Percentiles rank a stretch among this genome's conserved stretches.
phyloP scores from a whole-genome alignment of 2,888 invertebrate genomes.

The Idaea biselata region DNA sequence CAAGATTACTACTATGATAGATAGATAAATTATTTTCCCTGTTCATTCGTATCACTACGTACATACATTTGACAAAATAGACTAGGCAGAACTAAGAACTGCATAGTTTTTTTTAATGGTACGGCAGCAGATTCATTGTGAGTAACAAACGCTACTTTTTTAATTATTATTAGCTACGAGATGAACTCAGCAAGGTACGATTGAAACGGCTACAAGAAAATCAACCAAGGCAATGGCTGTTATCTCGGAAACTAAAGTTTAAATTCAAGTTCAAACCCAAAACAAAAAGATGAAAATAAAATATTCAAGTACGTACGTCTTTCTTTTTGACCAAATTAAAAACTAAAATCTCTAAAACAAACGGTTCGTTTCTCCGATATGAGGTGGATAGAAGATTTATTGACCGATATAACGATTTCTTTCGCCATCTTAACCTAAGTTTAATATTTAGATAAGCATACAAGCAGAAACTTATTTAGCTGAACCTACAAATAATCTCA shows the following conservation, averaged over 20 bases:
- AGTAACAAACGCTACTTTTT: no score
- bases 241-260: no score
- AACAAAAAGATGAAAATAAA: not conserved
- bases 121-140: no score
- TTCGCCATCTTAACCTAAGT: not conserved
- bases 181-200: not conserved
- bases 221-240: not conserved
- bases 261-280: not conserved
- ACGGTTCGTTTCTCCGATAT: not conserved
- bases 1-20: no score
- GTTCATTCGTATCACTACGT: no score
- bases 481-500: constrained; percentile 9
- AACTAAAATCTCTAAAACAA: not conserved
- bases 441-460: not conserved
- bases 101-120: no score
- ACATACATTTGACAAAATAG: no score
- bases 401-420: not conserved
- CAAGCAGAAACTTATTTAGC: constrained; percentile 2
- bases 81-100: no score
- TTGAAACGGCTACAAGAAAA: not conserved
- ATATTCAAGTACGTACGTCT: not conserved
- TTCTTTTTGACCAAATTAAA: not conserved
- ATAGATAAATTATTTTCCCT: no score
- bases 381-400: not conserved
- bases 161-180: not conserved